Percentiles rank a stretch among this genome's conserved stretches.
These are phyloP conservation scores for Alectura lathami DNA, from an alignment of 2,113 vertebrate genomes.

Conservation along the genomic window DNA sequence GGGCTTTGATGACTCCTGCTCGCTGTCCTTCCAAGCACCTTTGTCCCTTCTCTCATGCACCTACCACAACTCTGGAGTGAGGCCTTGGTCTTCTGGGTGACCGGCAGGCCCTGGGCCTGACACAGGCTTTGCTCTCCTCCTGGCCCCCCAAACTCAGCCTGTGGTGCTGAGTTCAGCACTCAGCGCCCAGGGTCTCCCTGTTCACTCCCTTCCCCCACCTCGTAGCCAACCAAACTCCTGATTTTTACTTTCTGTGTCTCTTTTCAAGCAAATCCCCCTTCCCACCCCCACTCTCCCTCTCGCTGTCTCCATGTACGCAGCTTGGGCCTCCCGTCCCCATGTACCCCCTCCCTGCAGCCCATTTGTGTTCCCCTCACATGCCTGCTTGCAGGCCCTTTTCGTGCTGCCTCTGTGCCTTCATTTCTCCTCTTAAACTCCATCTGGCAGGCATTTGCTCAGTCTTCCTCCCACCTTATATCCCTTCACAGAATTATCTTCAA, in stretches of 20 bases:
- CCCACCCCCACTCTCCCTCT: neutral
- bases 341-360: neutral
- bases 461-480: constrained; percentile 20
- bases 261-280: neutral
- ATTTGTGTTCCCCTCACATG: constrained; percentile 9
- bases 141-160: neutral
- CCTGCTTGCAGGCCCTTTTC: constrained; percentile 32
- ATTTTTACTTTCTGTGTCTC: neutral
- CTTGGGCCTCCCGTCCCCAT: neutral
- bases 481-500: constrained; percentile 21
- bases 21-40: neutral
- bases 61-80: neutral
- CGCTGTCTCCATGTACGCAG: neutral
- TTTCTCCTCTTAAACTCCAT: constrained; percentile 31
- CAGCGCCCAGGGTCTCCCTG: neutral
- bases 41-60: neutral
- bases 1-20: neutral
- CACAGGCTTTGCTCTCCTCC: neutral
- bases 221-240: neutral
- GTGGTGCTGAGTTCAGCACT: neutral
- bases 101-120: neutral
- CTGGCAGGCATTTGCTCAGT: neutral
- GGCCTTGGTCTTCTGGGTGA: neutral
- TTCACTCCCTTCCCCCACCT: neutral
- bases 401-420: neutral